Evolutionary conservation across 2,797 vertebrate genomes (phyloP), one percentile per base, ranked within the genome.

Genomic region (Alectoris magna): DNA sequence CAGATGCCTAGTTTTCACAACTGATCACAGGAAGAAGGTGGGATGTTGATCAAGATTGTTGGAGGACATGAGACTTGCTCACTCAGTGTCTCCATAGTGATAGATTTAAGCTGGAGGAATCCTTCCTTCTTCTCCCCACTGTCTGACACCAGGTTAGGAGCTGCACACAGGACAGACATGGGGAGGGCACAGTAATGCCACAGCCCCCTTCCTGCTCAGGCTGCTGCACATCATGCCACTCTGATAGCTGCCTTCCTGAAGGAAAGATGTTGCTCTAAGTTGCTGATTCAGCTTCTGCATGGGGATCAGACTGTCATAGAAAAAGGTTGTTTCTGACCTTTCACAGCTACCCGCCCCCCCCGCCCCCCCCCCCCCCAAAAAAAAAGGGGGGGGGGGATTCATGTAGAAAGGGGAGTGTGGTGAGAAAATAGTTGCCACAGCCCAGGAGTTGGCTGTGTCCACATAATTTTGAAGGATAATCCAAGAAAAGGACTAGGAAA

Each of bases 181-280:
- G 14, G 39, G 27, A 62, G 38, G 51, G 9, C 8, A 56, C 0
- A 0, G 24, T 46, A 58, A 41, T 2, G 22, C 6, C 69, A 43
- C 59, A 75, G 36, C 23, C 11, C 38, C 7, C 0, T 26, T 34
- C 6, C 51, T 41, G 39, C 64, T 41, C 16, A 10, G 58, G 23
- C 67, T 87, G 39, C 44, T 93, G 58, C 31, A 21, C 43, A 63
- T 60, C 0, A 1, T 14, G 22, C 24, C 2, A 3, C 58, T 43
- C 14, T 56, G 29, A 64, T 23, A 77, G 14, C 63, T 81, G 55
- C 10, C 51, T 29, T 36, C 53, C 38, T 31, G 24, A 9, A 39
- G 18, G 36, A 56, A 69, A 79, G 14, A 3, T 55, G 11, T 36
- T 70, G 36, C 13, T 63, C 26, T 70, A 3, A 3, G 2, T 16